These are phyloP conservation scores for Clunio marinus DNA, from an alignment of 2,888 invertebrate species.

Conservation along the genomic window DNA sequence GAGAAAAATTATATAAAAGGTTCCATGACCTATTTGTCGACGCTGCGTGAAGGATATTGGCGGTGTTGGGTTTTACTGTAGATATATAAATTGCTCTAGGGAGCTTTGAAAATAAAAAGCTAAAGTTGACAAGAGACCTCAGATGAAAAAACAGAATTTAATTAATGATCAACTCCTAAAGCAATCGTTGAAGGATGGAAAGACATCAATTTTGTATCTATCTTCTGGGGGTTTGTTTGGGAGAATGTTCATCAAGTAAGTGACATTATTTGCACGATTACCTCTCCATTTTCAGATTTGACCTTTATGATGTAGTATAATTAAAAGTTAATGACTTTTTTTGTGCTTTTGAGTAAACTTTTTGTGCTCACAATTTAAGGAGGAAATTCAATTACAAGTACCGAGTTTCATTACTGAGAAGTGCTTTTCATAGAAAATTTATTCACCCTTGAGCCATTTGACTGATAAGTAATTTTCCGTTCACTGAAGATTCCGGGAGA, in stretches of 20 bases:
- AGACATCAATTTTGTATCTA: constrained; percentile 7
- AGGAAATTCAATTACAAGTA: constrained; percentile 13
- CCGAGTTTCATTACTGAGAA: too few species aligned
- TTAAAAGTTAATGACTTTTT: constrained; percentile 15
- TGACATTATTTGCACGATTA: background rate
- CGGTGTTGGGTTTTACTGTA: background rate
- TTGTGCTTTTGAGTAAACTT: background rate
- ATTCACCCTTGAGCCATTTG: constrained; percentile 3
- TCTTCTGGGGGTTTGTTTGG: background rate
- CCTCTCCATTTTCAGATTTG: background rate
- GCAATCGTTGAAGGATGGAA: background rate
- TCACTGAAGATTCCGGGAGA: background rate
- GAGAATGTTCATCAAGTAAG: background rate
- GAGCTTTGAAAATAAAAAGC: background rate
- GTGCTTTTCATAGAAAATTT: background rate
- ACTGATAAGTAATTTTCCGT: background rate
- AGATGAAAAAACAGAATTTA: too few species aligned
- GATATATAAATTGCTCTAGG: background rate
- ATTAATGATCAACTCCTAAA: background rate
- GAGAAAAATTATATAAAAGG: background rate
- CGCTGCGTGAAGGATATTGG: background rate
- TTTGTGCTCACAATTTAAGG: background rate
- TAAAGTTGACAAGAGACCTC: too few species aligned
- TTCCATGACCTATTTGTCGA: constrained; percentile 18
- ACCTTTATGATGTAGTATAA: background rate